These are phyloP conservation scores for Oasisia sp. DNA, from an alignment of 2,888 invertebrate genomes.

Conservation along the genomic window DNA sequence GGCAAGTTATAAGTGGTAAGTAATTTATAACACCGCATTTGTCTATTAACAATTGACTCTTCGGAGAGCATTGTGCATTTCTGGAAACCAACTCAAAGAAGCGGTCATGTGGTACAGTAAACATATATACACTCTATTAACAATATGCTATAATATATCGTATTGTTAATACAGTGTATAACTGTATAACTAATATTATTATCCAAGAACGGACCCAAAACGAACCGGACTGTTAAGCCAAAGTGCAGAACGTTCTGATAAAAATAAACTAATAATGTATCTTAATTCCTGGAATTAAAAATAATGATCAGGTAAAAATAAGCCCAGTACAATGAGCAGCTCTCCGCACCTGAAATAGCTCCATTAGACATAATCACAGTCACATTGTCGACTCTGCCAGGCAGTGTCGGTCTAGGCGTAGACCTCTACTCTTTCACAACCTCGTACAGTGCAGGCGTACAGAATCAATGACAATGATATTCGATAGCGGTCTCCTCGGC, in stretches of 20 bases:
- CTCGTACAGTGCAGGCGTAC: too few relatives aligned
- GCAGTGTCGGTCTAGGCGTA: too few relatives aligned
- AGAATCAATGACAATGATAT: background rate
- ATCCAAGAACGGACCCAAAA: background rate
- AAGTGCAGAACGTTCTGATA: background rate
- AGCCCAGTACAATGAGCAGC: background rate
- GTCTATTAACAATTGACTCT: too few relatives aligned
- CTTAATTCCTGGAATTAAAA: background rate
- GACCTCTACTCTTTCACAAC: too few relatives aligned
- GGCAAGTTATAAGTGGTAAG: too few relatives aligned
- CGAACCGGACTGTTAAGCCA: background rate
- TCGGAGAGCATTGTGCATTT: background rate
- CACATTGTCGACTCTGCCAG: too few relatives aligned
- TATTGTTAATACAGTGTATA: too few relatives aligned
- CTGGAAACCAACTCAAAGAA: background rate
- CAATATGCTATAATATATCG: too few relatives aligned
- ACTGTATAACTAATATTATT: too few relatives aligned
- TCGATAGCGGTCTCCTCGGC: background rate
- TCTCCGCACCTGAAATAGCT: too few relatives aligned
- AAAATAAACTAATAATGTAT: background rate
- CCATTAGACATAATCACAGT: too few relatives aligned
- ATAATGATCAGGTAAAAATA: background rate
- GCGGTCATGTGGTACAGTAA: background rate
- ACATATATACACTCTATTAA: too few relatives aligned
- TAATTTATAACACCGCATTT: background rate